phyloP scores from a whole-genome alignment of 2,113 vertebrate genomes.

The Esox niger region DNA sequence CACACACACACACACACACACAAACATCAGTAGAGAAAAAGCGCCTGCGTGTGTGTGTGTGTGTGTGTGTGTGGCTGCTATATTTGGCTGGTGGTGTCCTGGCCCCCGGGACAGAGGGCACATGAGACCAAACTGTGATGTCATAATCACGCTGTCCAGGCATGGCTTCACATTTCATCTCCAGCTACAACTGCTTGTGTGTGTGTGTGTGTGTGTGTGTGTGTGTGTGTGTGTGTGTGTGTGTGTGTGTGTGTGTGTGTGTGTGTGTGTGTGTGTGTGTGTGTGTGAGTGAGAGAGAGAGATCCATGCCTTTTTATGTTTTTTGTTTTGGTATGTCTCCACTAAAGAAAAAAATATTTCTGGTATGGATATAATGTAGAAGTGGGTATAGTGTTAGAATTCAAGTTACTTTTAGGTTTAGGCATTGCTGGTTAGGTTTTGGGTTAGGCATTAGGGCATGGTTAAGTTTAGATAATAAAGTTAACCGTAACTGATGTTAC shows the following conservation, averaged over 20 bases:
- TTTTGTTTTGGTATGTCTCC: no score
- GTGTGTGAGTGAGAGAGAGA: slow-evolving; percentile 8
- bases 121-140: slow-evolving; percentile 48
- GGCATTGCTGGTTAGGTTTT: no score
- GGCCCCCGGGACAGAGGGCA: slow-evolving; percentile 16
- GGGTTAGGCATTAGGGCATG: no score
- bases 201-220: slow-evolving; percentile 23
- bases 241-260: slow-evolving; percentile 8
- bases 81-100: slow-evolving; percentile 58
- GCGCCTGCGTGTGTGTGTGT: slow-evolving; percentile 5
- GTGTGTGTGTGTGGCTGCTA: slow-evolving; percentile 49
- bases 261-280: slow-evolving; percentile 2
- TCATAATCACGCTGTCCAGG: slow-evolving; percentile 61
- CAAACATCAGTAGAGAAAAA: not conserved
- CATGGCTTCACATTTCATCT: slow-evolving; percentile 66
- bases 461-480: no score
- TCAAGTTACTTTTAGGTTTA: no score
- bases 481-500: no score
- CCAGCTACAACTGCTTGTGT: slow-evolving; percentile 43
- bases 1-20: slow-evolving; percentile 10
- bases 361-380: no score
- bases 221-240: slow-evolving; percentile 8
- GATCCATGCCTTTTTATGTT: no score
- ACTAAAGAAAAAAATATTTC: no score
- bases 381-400: no score